Percentiles rank a stretch among this genome's conserved stretches.
These are phyloP conservation scores for Orthosia incerta DNA, from an alignment of 2,888 invertebrate genomes.

Conservation along the genomic window DNA sequence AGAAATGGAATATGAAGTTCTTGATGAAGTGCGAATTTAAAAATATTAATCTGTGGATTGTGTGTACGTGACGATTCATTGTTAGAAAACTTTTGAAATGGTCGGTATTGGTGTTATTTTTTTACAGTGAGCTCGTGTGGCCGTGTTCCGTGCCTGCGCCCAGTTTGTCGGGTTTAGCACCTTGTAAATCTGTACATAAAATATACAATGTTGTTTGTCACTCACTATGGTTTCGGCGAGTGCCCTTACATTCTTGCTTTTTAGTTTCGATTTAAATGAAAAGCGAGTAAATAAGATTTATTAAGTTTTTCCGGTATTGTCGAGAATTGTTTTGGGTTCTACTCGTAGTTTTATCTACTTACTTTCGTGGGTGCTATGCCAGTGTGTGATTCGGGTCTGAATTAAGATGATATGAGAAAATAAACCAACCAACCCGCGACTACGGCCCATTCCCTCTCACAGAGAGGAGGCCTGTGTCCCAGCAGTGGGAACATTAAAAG, in stretches of 20 bases:
- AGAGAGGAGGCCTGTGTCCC: too few species aligned
- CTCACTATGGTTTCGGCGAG: slow-evolving; percentile 73
- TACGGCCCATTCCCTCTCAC: too few species aligned
- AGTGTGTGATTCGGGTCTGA: neutral
- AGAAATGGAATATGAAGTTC: slow-evolving; percentile 37
- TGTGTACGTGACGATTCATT: slow-evolving; percentile 48
- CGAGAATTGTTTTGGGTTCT: neutral
- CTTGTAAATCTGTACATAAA: slow-evolving; percentile 87
- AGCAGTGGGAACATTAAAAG: too few species aligned
- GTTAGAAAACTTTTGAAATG: slow-evolving; percentile 48
- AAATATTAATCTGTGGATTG: slow-evolving; percentile 37
- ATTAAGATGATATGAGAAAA: neutral
- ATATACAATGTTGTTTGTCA: slow-evolving; percentile 86
- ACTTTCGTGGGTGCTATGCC: neutral
- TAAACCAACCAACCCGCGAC: too few species aligned
- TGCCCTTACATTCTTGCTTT: slow-evolving; percentile 73
- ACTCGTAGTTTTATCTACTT: too few species aligned
- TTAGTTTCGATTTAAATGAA: slow-evolving; percentile 72
- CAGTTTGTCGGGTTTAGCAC: slow-evolving; percentile 82
- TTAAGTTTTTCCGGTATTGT: slow-evolving; percentile 10
- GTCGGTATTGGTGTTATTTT: slow-evolving; percentile 55
- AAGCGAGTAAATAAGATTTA: slow-evolving; percentile 51
- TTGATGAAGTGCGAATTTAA: slow-evolving; percentile 28
- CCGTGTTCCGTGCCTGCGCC: slow-evolving; percentile 82
- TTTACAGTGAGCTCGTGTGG: slow-evolving; percentile 61